A percentile compares a stretch with the other conserved stretches of the same genome.
These are phyloP conservation scores for Liopterus haemorrhoidalis DNA, from an alignment of 2,888 invertebrate species.

Conservation along the genomic window DNA sequence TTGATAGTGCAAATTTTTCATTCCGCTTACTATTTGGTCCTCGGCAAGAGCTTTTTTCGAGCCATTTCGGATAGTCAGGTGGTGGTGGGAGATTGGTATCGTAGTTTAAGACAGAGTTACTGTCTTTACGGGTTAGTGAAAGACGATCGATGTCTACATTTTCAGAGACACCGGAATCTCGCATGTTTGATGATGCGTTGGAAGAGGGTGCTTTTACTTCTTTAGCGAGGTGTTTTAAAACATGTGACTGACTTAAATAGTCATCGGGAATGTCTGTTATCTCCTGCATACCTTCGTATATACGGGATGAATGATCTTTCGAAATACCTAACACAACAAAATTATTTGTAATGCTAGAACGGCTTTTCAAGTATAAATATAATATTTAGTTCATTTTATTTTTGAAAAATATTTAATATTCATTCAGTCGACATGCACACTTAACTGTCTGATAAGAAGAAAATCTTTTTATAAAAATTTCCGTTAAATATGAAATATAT, in stretches of 20 bases:
- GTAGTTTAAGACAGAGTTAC: constrained; percentile 33
- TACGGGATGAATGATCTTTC: constrained; percentile 32
- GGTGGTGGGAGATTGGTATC: constrained; percentile 38
- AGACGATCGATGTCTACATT: constrained; percentile 32
- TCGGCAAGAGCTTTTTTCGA: too few species aligned
- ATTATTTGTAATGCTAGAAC: too few species aligned
- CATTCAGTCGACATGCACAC: constrained; percentile 19
- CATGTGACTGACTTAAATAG: constrained; percentile 75
- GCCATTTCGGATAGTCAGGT: constrained; percentile 45
- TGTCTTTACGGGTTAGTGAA: constrained; percentile 33
- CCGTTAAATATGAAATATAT: too few species aligned
- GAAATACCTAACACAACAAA: too few species aligned
- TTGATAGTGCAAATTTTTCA: constrained; percentile 62
- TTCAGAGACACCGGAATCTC: constrained; percentile 34
- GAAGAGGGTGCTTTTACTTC: constrained; percentile 54
- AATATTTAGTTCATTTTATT: too few species aligned
- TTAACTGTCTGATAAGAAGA: too few species aligned
- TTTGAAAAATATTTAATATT: too few species aligned
- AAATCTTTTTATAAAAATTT: too few species aligned
- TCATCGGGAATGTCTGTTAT: constrained; percentile 81
- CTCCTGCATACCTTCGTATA: constrained; percentile 51
- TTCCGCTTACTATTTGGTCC: too few species aligned
- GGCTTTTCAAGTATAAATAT: too few species aligned
- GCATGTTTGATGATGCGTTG: constrained; percentile 29
- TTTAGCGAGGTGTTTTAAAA: constrained; percentile 76